Evolutionary conservation across 2,113 vertebrate species (phyloP).

Genomic region (Mus pahari): DNA sequence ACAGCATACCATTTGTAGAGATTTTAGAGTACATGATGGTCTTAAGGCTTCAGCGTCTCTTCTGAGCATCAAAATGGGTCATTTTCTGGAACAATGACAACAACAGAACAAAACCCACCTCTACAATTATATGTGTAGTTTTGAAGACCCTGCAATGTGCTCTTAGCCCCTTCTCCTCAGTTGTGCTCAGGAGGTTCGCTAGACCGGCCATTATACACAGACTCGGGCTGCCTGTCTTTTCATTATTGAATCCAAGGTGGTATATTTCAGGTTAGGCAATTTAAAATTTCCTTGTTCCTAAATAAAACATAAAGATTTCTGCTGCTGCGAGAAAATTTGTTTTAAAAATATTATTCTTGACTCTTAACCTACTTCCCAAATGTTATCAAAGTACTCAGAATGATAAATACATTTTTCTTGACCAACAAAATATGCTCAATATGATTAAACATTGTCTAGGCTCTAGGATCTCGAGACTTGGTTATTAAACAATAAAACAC

Average conservation of each 20-base stretch:
- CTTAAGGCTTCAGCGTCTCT: neutral
- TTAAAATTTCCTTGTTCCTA: slow-evolving; percentile 35
- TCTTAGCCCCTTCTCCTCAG: neutral
- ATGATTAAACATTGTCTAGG: neutral
- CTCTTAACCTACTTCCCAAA: slow-evolving; percentile 24
- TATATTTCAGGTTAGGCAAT: neutral
- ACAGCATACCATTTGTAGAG: neutral
- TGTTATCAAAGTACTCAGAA: slow-evolving; percentile 20
- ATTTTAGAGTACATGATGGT: neutral
- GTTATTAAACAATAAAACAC: slow-evolving; percentile 18
- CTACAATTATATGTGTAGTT: neutral
- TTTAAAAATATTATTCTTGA: slow-evolving; percentile 35
- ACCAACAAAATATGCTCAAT: neutral
- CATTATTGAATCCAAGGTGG: neutral
- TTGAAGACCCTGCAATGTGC: neutral
- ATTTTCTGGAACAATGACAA: neutral
- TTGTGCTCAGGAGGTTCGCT: neutral
- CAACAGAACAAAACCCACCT: neutral
- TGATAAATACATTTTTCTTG: slow-evolving; percentile 52
- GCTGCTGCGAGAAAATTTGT: slow-evolving; percentile 26
- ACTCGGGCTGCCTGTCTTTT: neutral
- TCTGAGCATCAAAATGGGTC: neutral
- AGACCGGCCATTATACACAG: accelerated
- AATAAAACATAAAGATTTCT: slow-evolving; percentile 41
- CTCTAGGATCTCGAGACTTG: neutral